phyloP scores from a whole-genome alignment of 2,797 vertebrate genomes.

The Eupleurogrammus muticus region DNA sequence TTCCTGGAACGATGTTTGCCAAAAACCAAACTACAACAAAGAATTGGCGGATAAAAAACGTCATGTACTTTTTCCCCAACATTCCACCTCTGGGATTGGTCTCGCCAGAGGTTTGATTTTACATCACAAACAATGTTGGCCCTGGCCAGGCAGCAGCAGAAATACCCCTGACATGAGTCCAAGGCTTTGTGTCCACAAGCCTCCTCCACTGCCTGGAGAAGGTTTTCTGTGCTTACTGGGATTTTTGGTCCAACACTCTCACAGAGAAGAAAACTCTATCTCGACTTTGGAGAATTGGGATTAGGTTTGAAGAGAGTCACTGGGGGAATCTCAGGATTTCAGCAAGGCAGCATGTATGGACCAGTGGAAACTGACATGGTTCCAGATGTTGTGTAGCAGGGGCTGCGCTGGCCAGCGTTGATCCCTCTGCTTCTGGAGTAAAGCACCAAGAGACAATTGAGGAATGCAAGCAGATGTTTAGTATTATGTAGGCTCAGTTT shows the following conservation, averaged over 20 bases:
- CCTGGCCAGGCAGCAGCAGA: constrained; percentile 35
- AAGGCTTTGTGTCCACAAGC: constrained; percentile 45
- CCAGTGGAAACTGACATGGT: constrained; percentile 51
- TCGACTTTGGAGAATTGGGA: constrained; percentile 8
- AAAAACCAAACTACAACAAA: constrained; percentile 3
- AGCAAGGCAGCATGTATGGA: constrained; percentile 26
- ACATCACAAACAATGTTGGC: constrained; percentile 42
- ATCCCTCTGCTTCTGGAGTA: constrained; percentile 55
- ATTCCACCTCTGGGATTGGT: constrained; percentile 51
- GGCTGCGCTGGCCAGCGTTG: constrained; percentile 52
- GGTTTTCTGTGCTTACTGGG: constrained; percentile 16
- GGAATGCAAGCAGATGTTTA: constrained; percentile 73
- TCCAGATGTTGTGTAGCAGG: constrained; percentile 64
- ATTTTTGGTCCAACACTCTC: constrained; percentile 15
- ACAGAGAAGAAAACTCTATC: constrained; percentile 3
- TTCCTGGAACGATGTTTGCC: constrained; percentile 14
- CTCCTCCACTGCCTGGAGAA: constrained; percentile 35
- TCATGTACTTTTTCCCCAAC: constrained; percentile 21
- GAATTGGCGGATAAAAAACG: not conserved
- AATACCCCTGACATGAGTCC: constrained; percentile 39
- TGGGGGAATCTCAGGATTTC: constrained; percentile 20
- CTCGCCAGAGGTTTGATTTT: constrained; percentile 41
- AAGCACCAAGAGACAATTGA: constrained; percentile 54
- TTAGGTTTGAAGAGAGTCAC: constrained; percentile 15
- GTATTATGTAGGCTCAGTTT: constrained; percentile 52